Percentiles rank a stretch among this genome's conserved stretches.
phyloP scores from a whole-genome alignment of 2,888 invertebrate genomes.

The Acleris laterana region DNA sequence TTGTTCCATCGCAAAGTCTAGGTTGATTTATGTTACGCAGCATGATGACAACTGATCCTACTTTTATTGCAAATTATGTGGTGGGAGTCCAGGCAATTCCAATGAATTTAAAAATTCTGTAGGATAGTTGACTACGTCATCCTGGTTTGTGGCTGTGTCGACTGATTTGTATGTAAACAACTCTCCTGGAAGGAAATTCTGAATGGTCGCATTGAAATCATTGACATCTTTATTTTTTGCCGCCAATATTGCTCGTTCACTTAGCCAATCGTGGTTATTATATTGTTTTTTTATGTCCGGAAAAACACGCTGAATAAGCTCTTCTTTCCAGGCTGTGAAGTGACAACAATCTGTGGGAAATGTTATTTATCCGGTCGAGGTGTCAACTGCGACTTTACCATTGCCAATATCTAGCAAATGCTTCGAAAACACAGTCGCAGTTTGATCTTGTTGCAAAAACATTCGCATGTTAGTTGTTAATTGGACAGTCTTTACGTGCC shows the following conservation, averaged over 20 bases:
- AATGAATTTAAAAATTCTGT: conserved; percentile 39
- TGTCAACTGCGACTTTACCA: too few relatives aligned
- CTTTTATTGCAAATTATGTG: conserved; percentile 23
- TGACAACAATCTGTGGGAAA: conserved; percentile 43
- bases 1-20: conserved; percentile 42
- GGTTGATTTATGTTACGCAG: conserved; percentile 44
- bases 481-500: too few relatives aligned
- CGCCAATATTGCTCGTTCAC: conserved; percentile 49
- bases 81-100: conserved; percentile 17
- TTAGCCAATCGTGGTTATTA: conserved; percentile 46
- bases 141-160: conserved; percentile 5
- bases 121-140: conserved; percentile 46
- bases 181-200: conserved; percentile 1
- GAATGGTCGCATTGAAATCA: conserved; percentile 38
- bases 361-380: conserved; percentile 15
- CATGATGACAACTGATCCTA: conserved; percentile 41
- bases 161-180: conserved; percentile 7
- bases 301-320: conserved; percentile 46
- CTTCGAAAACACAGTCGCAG: too few relatives aligned
- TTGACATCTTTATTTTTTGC: conserved; percentile 46
- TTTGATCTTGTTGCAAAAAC: conserved; percentile 7
- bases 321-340: conserved; percentile 39
- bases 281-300: conserved; percentile 44
- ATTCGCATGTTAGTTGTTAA: too few relatives aligned
- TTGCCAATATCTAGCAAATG: too few relatives aligned